phyloP scores from a whole-genome alignment of 2,113 vertebrate genomes.

The Zosterops hypoxanthus region DNA sequence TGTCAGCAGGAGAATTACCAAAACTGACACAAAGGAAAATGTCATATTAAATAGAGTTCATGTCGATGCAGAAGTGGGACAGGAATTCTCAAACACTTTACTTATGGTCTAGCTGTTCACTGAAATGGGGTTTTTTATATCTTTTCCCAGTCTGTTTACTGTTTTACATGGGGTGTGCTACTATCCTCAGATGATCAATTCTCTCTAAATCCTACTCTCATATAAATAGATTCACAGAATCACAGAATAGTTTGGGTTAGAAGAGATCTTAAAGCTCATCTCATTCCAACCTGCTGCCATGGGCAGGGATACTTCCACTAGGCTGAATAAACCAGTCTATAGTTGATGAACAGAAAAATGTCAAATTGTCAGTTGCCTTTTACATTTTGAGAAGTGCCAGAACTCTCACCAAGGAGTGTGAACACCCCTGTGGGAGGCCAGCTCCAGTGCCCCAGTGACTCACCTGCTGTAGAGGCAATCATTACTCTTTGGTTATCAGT shows the following conservation, averaged over 20 bases:
- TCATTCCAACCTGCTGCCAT: rapidly evolving
- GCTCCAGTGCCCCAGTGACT: background rate
- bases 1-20: background rate
- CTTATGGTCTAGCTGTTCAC: background rate
- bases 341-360: background rate
- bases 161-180: background rate
- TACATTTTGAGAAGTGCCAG: background rate
- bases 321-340: background rate
- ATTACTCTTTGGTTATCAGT: background rate
- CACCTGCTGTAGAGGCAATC: background rate
- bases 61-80: background rate
- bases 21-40: constrained; percentile 33
- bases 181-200: background rate
- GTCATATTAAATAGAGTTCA: background rate
- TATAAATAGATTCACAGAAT: background rate
- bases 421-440: background rate
- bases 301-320: background rate
- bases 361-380: background rate
- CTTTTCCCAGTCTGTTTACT: background rate
- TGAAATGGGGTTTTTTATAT: background rate
- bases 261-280: background rate
- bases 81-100: constrained; percentile 9
- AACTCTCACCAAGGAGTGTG: background rate
- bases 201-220: background rate
- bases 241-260: background rate